phyloP scores from a whole-genome alignment of 2,888 invertebrate species.

The Coelopa pilipes region DNA sequence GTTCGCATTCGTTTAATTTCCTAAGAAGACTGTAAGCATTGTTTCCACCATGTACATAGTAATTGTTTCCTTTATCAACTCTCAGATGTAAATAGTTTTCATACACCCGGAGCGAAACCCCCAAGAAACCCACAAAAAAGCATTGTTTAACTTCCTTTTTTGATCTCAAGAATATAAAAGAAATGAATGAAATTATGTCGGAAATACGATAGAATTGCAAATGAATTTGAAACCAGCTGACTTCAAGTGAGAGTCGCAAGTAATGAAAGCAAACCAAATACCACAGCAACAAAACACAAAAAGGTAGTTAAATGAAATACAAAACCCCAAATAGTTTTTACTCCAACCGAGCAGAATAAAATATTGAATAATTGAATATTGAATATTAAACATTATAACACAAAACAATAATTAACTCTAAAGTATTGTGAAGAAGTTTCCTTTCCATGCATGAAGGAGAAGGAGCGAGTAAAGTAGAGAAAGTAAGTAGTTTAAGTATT shows the following conservation, averaged over 20 bases:
- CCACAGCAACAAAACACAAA: conserved; percentile 32
- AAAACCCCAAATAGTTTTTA: conserved; percentile 24
- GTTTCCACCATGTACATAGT: conserved; percentile 19
- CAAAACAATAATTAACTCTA: conserved; percentile 32
- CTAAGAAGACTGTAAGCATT: conserved; percentile 56
- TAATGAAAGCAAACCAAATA: conserved; percentile 49
- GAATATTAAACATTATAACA: too few species aligned
- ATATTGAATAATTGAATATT: too few species aligned
- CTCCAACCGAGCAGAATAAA: conserved; percentile 36
- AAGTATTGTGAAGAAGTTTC: conserved; percentile 13
- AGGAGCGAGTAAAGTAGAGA: background rate
- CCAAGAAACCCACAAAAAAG: background rate
- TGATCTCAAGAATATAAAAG: conserved; percentile 36
- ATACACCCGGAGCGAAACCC: background rate
- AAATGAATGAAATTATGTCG: background rate
- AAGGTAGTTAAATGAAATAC: conserved; percentile 28
- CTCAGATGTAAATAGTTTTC: conserved; percentile 41
- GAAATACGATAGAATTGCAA: conserved; percentile 4
- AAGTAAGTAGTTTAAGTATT: background rate
- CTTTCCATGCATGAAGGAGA: background rate
- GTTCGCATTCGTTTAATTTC: conserved; percentile 44
- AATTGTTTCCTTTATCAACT: conserved; percentile 39
- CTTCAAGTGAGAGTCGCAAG: conserved; percentile 40
- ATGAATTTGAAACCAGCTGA: conserved; percentile 36
- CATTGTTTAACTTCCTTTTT: conserved; percentile 27